These are phyloP conservation scores for Eupithecia tripunctaria DNA, from an alignment of 2,888 invertebrate species.

Conservation along the genomic window DNA sequence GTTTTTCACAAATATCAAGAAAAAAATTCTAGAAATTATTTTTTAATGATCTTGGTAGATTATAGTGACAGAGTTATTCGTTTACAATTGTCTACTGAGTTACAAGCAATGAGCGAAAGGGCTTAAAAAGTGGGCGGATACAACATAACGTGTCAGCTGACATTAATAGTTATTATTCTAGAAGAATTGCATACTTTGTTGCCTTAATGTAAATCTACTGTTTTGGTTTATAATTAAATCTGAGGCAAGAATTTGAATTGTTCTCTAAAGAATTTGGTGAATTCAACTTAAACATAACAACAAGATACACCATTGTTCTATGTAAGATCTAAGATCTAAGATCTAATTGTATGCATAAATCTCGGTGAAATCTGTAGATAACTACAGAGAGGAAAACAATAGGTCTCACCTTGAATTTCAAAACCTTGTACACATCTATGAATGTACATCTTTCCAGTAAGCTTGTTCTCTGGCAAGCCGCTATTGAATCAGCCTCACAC, in stretches of 20 bases:
- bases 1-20: background rate
- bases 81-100: background rate
- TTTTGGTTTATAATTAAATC: background rate
- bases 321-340: no score
- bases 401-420: slow-evolving; percentile 90
- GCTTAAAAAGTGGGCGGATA: slow-evolving; percentile 29
- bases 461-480: slow-evolving; percentile 88
- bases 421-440: slow-evolving; percentile 91
- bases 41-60: background rate
- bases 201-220: background rate
- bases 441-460: slow-evolving; percentile 84
- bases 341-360: background rate
- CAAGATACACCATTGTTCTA: background rate
- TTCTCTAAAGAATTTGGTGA: background rate
- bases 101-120: background rate
- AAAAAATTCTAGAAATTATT: background rate
- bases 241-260: background rate
- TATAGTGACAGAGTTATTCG: background rate
- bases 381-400: slow-evolving; percentile 9
- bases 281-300: background rate
- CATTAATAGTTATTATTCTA: background rate
- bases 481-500: slow-evolving; percentile 90
- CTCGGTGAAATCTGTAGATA: background rate
- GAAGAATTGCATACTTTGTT: background rate
- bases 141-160: background rate